A percentile compares a stretch with the other conserved stretches of the same genome.
Conservation (phyloP, 2,113 vertebrate species). For the Setophaga petechia region DNA sequence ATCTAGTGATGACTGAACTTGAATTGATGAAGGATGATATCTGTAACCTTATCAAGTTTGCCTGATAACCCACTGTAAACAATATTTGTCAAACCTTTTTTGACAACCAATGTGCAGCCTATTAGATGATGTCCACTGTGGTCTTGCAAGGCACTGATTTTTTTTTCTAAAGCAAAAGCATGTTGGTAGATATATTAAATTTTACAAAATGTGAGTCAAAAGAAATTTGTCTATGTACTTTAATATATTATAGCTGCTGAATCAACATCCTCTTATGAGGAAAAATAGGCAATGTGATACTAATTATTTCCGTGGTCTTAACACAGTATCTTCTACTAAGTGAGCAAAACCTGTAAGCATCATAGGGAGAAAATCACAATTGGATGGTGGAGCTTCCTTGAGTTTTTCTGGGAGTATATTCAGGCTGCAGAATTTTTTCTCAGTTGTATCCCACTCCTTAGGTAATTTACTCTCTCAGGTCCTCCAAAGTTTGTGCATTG, state of each 20-base stretch:
- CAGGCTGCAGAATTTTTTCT: neutral
- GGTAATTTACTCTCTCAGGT: neutral
- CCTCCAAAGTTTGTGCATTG: neutral
- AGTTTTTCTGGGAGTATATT: neutral
- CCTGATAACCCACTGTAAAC: conserved; percentile 55
- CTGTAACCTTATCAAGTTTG: conserved; percentile 67
- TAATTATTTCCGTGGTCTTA: neutral
- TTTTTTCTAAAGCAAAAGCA: conserved; percentile 50
- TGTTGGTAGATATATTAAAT: conserved; percentile 47
- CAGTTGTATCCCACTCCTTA: neutral
- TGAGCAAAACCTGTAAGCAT: neutral
- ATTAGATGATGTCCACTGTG: conserved; percentile 60
- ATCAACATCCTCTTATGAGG: neutral
- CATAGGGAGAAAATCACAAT: neutral
- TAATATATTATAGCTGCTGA: neutral
- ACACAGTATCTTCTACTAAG: neutral
- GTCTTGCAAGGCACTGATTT: conserved; percentile 43
- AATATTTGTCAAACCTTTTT: conserved; percentile 69
- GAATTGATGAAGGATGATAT: conserved; percentile 63
- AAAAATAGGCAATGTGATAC: neutral
- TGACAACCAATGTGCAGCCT: conserved; percentile 62
- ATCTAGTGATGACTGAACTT: conserved; percentile 29
- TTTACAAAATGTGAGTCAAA: conserved; percentile 13
- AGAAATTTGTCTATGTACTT: conserved; percentile 27
- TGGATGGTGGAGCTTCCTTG: neutral